Conservation (phyloP, 2,113 vertebrate genomes). For the Ancistrus triradiatus region DNA sequence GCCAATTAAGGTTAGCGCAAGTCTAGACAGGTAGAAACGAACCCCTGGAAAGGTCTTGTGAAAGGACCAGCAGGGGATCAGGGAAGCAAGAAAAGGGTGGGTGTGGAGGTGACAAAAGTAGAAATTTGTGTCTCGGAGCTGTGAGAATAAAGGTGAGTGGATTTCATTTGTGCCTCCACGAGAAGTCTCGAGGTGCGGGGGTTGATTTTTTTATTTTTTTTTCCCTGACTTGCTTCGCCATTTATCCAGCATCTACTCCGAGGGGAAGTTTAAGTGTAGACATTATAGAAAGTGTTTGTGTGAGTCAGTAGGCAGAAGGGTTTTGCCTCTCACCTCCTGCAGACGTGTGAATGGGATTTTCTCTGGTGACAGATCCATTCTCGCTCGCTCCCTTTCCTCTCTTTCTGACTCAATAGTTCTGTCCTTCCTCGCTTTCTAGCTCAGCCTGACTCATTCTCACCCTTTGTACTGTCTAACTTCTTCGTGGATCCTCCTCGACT, state of each 20-base stretch:
- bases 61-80: no score
- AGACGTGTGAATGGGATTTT: constrained; percentile 40
- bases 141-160: neutral
- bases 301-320: constrained; percentile 31
- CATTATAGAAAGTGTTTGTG: constrained; percentile 49
- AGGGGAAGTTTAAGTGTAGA: neutral
- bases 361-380: constrained; percentile 35
- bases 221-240: no score
- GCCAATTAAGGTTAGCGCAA: no score
- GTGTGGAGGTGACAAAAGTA: no score
- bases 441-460: neutral
- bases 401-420: neutral
- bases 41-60: no score
- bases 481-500: neutral
- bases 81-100: no score
- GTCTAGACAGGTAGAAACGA: no score
- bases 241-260: neutral
- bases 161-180: neutral
- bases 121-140: no score
- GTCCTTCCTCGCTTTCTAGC: neutral
- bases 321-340: constrained; percentile 35
- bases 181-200: neutral
- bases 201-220: neutral
- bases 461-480: neutral
- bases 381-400: neutral